Evolutionary conservation across 2,797 vertebrate genomes (phyloP).

Genomic region (Xenops minutus): DNA sequence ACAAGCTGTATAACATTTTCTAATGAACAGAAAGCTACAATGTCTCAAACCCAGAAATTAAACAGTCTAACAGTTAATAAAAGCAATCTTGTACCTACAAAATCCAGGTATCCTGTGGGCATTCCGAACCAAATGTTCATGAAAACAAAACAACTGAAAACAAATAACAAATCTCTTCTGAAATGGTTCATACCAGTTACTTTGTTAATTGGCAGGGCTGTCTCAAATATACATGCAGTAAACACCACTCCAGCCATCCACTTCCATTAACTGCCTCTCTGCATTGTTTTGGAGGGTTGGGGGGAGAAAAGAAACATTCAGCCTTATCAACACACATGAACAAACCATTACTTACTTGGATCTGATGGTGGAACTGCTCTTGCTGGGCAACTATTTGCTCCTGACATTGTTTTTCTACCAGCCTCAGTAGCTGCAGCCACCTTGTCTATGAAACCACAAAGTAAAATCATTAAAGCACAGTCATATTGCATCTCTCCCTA

Average conservation of each 20-base stretch:
- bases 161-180: neutral
- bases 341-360: constrained; percentile 83
- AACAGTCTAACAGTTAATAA: neutral
- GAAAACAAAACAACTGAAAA: neutral
- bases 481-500: neutral
- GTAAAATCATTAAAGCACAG: constrained; percentile 15
- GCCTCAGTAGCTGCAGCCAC: constrained; percentile 90
- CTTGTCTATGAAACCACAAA: constrained; percentile 79
- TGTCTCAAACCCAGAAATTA: neutral
- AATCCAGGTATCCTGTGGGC: neutral
- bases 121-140: neutral
- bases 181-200: neutral
- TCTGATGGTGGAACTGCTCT: constrained; percentile 92
- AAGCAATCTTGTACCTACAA: neutral
- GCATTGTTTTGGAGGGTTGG: neutral
- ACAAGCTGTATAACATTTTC: neutral
- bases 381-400: constrained; percentile 92
- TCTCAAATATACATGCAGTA: neutral
- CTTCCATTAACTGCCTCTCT: neutral
- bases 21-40: neutral
- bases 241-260: neutral
- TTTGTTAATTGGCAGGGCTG: neutral
- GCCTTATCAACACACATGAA: neutral
- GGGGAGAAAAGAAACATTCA: neutral
- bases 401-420: constrained; percentile 94